phyloP scores from a whole-genome alignment of 2,113 vertebrate species.

The Bos javanicus region DNA sequence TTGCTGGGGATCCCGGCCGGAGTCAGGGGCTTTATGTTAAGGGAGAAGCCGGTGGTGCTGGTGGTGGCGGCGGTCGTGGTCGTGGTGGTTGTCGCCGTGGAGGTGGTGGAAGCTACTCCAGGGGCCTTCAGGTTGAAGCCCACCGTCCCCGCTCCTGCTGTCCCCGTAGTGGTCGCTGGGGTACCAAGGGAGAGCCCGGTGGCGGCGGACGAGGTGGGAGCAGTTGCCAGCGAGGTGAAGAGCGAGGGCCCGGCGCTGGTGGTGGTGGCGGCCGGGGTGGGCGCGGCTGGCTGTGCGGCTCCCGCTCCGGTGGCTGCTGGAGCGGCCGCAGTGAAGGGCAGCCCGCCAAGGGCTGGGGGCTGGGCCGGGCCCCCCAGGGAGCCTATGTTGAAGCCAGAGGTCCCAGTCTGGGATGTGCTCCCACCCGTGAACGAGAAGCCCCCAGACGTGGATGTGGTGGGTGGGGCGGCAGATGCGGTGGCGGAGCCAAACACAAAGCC shows the following conservation, averaged over 20 bases:
- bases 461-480: conserved; percentile 47
- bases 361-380: conserved; percentile 34
- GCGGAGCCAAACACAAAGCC: conserved; percentile 82
- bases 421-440: conserved; percentile 75
- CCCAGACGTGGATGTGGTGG: conserved; percentile 33
- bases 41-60: conserved; percentile 78
- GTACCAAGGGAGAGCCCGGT: conserved; percentile 56
- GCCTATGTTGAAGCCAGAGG: conserved; percentile 45
- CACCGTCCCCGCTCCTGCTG: conserved; percentile 31
- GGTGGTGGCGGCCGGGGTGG: conserved; percentile 74
- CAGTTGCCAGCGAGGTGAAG: conserved; percentile 71
- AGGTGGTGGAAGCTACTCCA: conserved; percentile 38
- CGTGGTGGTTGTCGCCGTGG: neutral
- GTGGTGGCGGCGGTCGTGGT: neutral
- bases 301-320: conserved; percentile 66
- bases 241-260: conserved; percentile 67
- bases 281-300: conserved; percentile 58
- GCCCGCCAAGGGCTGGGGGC: conserved; percentile 13
- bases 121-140: conserved; percentile 79
- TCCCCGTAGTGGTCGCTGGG: conserved; percentile 57
- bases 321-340: conserved; percentile 80
- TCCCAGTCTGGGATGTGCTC: neutral
- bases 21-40: conserved; percentile 84
- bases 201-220: conserved; percentile 64
- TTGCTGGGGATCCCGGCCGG: conserved; percentile 47